Conservation (phyloP, 2,797 vertebrate genomes). For the Petrocephalus schoutedeni region DNA sequence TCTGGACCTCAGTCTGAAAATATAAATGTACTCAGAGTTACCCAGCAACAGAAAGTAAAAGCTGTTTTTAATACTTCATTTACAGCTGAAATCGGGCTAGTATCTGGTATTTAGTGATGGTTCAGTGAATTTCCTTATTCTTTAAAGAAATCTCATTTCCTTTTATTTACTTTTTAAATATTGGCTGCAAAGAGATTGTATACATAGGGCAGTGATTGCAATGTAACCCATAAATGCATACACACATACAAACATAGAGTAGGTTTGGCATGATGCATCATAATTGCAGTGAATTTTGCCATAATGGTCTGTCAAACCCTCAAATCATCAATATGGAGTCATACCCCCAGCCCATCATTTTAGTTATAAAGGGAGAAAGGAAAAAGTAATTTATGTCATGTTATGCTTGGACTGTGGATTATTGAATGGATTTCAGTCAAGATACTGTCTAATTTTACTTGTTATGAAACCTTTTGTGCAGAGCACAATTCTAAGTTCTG, state of each 20-base stretch:
- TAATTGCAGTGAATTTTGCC: not conserved
- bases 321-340: not conserved
- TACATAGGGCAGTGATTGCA: not conserved
- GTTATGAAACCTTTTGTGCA: too few species aligned
- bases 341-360: not conserved
- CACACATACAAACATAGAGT: not conserved
- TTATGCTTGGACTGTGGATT: not conserved
- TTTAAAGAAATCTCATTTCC: not conserved
- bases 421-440: not conserved
- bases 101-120: not conserved
- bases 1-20: not conserved
- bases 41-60: not conserved
- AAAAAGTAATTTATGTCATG: not conserved
- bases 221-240: not conserved
- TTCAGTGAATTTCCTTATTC: not conserved
- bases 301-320: not conserved
- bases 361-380: not conserved
- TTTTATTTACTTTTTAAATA: not conserved
- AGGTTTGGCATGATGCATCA: not conserved
- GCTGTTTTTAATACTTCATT: not conserved
- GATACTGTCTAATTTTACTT: not conserved
- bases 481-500: too few species aligned
- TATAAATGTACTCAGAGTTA: not conserved
- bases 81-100: not conserved
- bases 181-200: not conserved